Percentiles rank a stretch among this genome's conserved stretches.
phyloP scores from a whole-genome alignment of 2,888 invertebrate species.

The Bibio marci region DNA sequence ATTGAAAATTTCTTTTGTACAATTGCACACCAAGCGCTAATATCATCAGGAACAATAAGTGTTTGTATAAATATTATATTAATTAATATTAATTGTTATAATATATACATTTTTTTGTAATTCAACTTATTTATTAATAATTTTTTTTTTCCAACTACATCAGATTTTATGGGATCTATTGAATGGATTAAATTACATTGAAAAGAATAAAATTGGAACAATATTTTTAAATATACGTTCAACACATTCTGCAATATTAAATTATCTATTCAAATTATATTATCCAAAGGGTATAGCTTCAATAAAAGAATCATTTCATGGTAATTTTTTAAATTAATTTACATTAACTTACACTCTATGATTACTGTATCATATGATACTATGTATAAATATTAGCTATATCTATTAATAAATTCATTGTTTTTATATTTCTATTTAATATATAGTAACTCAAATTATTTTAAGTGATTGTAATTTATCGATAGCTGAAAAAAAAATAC shows the following conservation, averaged over 20 bases:
- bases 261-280: slow-evolving; percentile 19
- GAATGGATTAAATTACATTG: slow-evolving; percentile 18
- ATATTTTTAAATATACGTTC: slow-evolving; percentile 22
- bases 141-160: not conserved
- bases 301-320: not conserved
- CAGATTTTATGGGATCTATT: slow-evolving; percentile 27
- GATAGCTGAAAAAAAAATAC: slow-evolving; percentile 20
- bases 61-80: slow-evolving; percentile 11
- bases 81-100: not conserved
- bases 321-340: too few species aligned
- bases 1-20: slow-evolving; percentile 2
- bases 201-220: slow-evolving; percentile 19
- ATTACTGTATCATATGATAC: too few species aligned
- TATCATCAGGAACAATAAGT: slow-evolving; percentile 25
- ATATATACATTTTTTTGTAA: not conserved
- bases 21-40: slow-evolving; percentile 21
- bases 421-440: not conserved
- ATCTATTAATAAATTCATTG: not conserved
- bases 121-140: slow-evolving; percentile 7
- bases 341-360: too few species aligned
- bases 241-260: slow-evolving; percentile 21
- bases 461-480: slow-evolving; percentile 18
- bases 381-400: not conserved
- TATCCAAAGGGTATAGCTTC: slow-evolving; percentile 1
- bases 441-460: slow-evolving; percentile 1